Evolutionary conservation across 2,888 invertebrate genomes (phyloP).

Genomic region (Lobophora halterata): DNA sequence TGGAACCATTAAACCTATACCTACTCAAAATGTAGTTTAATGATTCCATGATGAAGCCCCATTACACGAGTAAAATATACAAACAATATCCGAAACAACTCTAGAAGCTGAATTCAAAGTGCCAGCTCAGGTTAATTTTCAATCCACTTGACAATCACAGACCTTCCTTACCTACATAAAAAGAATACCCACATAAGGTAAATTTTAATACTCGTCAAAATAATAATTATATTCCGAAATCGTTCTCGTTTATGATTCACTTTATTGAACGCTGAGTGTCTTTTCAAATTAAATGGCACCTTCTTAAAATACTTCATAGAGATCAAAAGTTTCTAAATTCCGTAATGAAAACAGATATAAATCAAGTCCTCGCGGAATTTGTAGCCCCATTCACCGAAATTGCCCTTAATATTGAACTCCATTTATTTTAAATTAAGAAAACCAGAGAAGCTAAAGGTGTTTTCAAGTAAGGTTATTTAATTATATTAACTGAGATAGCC

Average conservation of each 20-base stretch:
- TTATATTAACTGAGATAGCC: constrained; percentile 30
- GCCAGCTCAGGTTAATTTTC: too few species aligned
- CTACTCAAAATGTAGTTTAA: background rate
- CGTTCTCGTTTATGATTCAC: too few species aligned
- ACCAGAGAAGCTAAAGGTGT: constrained; percentile 27
- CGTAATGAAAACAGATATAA: constrained; percentile 1
- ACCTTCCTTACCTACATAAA: too few species aligned
- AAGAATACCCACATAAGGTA: too few species aligned
- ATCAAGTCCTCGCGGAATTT: constrained; percentile 6
- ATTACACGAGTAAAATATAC: constrained; percentile 8
- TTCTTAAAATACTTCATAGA: too few species aligned
- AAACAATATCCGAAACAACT: constrained; percentile 11
- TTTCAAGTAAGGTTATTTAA: constrained; percentile 32
- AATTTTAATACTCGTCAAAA: too few species aligned
- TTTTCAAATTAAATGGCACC: background rate
- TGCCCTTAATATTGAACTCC: constrained; percentile 18
- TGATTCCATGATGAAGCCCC: too few species aligned
- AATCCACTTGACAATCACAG: too few species aligned
- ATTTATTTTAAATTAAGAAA: constrained; percentile 26
- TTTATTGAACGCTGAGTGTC: too few species aligned
- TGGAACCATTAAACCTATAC: too few species aligned
- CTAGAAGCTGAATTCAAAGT: too few species aligned
- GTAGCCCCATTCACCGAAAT: constrained; percentile 10
- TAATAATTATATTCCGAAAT: too few species aligned
- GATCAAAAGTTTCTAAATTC: background rate